Conservation (phyloP, 2,888 invertebrate species). For the Euspilapteryx auroguttella region DNA sequence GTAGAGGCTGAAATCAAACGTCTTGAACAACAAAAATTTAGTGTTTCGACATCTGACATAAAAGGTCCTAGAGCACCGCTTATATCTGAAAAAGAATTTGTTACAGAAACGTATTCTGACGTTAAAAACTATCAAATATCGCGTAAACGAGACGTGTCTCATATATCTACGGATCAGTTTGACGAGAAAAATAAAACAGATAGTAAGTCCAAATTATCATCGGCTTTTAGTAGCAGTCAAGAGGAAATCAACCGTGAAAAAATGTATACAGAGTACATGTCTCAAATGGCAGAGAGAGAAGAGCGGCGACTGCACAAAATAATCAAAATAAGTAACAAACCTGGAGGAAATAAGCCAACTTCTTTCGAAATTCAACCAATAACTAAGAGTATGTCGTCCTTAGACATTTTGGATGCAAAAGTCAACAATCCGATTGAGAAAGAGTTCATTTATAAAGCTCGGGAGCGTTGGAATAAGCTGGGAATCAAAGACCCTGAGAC, state of each 20-base stretch:
- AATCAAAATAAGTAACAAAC: conserved; percentile 73
- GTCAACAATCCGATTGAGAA: conserved; percentile 65
- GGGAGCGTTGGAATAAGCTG: conserved; percentile 69
- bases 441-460: conserved; percentile 78
- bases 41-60: conserved; percentile 11
- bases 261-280: conserved; percentile 84
- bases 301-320: conserved; percentile 79
- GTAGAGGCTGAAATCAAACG: conserved; percentile 67
- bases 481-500: conserved; percentile 70
- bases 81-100: conserved; percentile 28
- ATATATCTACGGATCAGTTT: too few species aligned
- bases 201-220: conserved; percentile 27
- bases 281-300: conserved; percentile 75
- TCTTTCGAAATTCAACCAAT: too few species aligned
- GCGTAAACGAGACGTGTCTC: conserved; percentile 44
- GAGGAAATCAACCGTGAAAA: conserved; percentile 74
- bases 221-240: conserved; percentile 64
- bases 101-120: conserved; percentile 16
- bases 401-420: conserved; percentile 32
- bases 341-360: too few species aligned
- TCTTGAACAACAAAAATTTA: conserved; percentile 58
- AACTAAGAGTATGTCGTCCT: conserved; percentile 36
- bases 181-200: conserved; percentile 15
- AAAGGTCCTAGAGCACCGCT: conserved; percentile 38
- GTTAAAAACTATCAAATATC: conserved; percentile 36